These are phyloP conservation scores for Chromoteleia sp. DNA, from an alignment of 2,888 invertebrate genomes.

Conservation along the genomic window DNA sequence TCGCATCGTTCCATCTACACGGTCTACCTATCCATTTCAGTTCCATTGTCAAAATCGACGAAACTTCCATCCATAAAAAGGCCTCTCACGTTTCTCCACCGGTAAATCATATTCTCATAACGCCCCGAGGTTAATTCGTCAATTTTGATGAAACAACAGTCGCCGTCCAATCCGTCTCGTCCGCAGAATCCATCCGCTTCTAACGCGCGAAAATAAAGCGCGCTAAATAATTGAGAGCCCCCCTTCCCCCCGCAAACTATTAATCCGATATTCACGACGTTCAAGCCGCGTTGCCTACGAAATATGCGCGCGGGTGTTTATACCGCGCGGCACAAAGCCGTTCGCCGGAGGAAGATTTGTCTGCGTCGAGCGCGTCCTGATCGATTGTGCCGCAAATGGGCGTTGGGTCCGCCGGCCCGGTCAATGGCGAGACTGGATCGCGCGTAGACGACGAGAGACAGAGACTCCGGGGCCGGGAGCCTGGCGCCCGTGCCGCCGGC, in stretches of 20 bases:
- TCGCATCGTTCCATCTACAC: no score
- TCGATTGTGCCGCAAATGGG: slow-evolving; percentile 67
- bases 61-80: no score
- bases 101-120: no score
- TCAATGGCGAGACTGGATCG: slow-evolving; percentile 58
- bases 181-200: not conserved
- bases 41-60: no score
- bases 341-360: slow-evolving; percentile 54
- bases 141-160: slow-evolving; percentile 6
- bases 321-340: slow-evolving; percentile 7
- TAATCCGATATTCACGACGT: slow-evolving; percentile 32
- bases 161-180: not conserved
- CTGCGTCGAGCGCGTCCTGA: slow-evolving; percentile 59
- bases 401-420: slow-evolving; percentile 39
- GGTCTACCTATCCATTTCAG: no score
- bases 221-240: slow-evolving; percentile 19
- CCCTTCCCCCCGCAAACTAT: slow-evolving; percentile 25
- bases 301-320: slow-evolving; percentile 18
- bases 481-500: no score
- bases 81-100: no score
- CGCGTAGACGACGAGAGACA: slow-evolving; percentile 33
- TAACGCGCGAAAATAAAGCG: not conserved
- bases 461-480: no score
- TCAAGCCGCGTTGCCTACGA: slow-evolving; percentile 12
- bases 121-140: no score